Evolutionary conservation across 2,113 vertebrate genomes (phyloP).

Genomic region (Chaenocephalus aceratus): DNA sequence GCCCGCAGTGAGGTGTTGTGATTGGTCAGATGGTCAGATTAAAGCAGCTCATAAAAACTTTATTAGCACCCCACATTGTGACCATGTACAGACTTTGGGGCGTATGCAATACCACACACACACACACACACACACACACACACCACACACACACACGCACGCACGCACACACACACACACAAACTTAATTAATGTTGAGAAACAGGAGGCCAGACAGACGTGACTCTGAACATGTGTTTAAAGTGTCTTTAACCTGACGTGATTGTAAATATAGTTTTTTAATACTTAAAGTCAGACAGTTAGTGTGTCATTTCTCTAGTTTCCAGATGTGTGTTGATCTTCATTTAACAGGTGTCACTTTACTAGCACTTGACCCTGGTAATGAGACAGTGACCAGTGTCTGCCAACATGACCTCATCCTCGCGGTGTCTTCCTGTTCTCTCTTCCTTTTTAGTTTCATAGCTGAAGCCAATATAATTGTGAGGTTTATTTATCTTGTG

Average conservation of each 20-base stretch:
- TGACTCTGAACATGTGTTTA: constrained; percentile 50
- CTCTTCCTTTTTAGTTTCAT: constrained; percentile 34
- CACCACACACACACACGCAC: too few relatives aligned
- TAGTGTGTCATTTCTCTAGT: background rate
- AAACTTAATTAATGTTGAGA: constrained; percentile 33
- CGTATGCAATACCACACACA: constrained; percentile 8
- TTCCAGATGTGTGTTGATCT: background rate
- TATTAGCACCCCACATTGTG: constrained; percentile 58
- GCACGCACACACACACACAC: background rate
- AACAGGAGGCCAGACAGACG: constrained; percentile 57
- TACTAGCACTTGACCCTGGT: background rate
- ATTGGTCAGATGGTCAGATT: constrained; percentile 50
- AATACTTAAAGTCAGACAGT: constrained; percentile 16
- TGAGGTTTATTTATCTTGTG: background rate
- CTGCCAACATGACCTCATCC: constrained; percentile 45
- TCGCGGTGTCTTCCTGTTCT: constrained; percentile 26
- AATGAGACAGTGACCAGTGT: constrained; percentile 18
- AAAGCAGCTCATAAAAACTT: constrained; percentile 60
- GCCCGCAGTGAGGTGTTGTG: background rate
- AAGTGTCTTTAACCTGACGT: constrained; percentile 36
- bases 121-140: background rate
- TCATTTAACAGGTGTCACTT: background rate
- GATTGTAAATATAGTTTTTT: constrained; percentile 6
- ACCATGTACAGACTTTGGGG: constrained; percentile 68
- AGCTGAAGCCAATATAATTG: constrained; percentile 8